These are phyloP conservation scores for Amiota minor DNA, from an alignment of 2,888 invertebrate species.

Conservation along the genomic window DNA sequence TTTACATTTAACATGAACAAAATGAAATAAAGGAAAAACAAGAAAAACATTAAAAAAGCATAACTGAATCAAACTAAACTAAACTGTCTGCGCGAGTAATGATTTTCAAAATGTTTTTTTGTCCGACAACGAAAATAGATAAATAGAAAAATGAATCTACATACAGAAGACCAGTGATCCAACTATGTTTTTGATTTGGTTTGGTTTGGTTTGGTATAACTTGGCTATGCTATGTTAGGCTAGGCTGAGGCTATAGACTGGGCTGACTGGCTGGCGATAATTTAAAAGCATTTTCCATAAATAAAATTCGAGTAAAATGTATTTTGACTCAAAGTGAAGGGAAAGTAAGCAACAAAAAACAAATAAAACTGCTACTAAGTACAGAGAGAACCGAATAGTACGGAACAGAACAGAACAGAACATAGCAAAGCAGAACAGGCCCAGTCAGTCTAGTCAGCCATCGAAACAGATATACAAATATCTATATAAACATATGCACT, in stretches of 20 bases:
- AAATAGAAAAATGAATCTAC: background rate
- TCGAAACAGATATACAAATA: too few species aligned
- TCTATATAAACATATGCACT: constrained; percentile 3
- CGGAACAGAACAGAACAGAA: background rate
- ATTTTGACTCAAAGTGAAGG: background rate
- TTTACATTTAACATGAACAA: too few species aligned
- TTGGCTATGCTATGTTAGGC: constrained; percentile 31
- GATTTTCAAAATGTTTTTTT: constrained; percentile 22
- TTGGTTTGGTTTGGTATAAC: too few species aligned
- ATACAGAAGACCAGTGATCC: background rate
- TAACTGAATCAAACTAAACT: background rate
- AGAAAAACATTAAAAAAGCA: too few species aligned
- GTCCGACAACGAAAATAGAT: background rate
- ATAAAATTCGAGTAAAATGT: constrained; percentile 44
- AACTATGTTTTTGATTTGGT: constrained; percentile 9
- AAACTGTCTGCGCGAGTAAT: constrained; percentile 16
- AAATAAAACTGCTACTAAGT: constrained; percentile 7
- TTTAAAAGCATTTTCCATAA: constrained; percentile 68
- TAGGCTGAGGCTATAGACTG: constrained; percentile 18
- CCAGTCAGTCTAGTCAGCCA: too few species aligned
- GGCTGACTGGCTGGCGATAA: constrained; percentile 39
- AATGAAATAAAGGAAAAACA: too few species aligned
- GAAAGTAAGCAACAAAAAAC: constrained; percentile 54
- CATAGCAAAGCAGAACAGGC: too few species aligned
- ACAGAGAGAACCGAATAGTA: background rate